Base-by-base conservation (phyloP, 2,888 invertebrate species). In the Lithosia quadra region DNA sequence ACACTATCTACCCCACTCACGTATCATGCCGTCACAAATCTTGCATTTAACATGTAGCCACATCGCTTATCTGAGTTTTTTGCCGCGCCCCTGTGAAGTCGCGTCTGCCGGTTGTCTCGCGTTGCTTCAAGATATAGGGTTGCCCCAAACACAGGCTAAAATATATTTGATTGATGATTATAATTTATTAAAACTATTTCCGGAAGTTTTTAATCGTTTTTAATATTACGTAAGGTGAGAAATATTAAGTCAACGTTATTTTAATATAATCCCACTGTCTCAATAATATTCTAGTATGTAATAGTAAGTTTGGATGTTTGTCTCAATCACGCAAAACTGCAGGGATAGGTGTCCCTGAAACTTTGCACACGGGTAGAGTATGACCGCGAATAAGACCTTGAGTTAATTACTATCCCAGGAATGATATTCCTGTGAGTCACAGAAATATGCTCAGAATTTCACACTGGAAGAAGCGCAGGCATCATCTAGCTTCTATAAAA, bases 21-120 rank as follows among this genome's bases (percentile, higher is more conserved):
- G 28, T 60, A 64, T 63, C 63, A 5, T 28, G 55, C 59, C 36
- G 64, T 60, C 68, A 60, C 64, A 63, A 57, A 59, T 63, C 61
- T 63, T 58, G 63, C 55, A 58, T 28, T 64, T 55, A 63, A 55
- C 43, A 65, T 65, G 61, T 36, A 55, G 77, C 80, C 77, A 79
- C 84, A 76, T 77, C 76, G 77, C 73, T 81, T 83, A 77, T 80
- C 81, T 77, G 74, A 75, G 75, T 49, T 77, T 75, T 74, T 70
- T 71, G 68, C 63, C 65, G 68, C 70, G 71, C 68, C 57, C 60
- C 63, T 67, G 70, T 72, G 68, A 68, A 72, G 67, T 66, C 67
- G 61, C 61, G 67, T 33, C 61, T 56, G 67, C 28, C 43, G 61
- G 61, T 62, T 67, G 66, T 66, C 58, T 65, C 65, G 58, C 64